Base-by-base conservation (phyloP, 2,797 vertebrate genomes). In the Chiroxiphia lanceolata region DNA sequence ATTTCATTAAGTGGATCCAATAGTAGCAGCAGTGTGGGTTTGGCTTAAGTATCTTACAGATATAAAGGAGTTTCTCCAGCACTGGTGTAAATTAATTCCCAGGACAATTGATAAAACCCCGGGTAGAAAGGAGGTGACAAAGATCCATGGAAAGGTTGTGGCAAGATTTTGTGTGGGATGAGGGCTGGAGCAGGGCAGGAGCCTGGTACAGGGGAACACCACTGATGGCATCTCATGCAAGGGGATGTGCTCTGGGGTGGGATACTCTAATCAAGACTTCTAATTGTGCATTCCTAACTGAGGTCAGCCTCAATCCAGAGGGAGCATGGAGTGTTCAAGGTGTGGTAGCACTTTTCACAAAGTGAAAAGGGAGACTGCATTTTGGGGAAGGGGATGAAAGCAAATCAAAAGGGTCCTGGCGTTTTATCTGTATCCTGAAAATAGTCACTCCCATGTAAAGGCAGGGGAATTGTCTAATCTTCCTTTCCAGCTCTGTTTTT, bases 81-180 rank as follows among this genome's bases (percentile, higher is more conserved):
- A 5, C 1, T 42, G 31, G 26, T 84, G 29, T 38, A 19, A 83
- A 75, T 80, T 13, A 12, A 9, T 38, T 74, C 40, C 23, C 38
- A 26, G 31, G 36, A n/a, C 10, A 9, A 72, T 0, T n/a, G 47
- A 6, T 5, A 87, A 92, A 60, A 60, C 27, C 14, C 34, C 22
- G 12, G n/a, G 16, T 7, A 53, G 38, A 59, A 77, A 36, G 36
- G 6, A 15, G 36, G 22, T 38, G 44, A 78, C 20, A 34, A 70
- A 81, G 14, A 42, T 4, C 11, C 60, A 63, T 0, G 0, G 48
- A 25, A 83, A 83, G 15, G 72, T 68, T 2, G 0, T 26, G 38
- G 23, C 21, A 53, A 68, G 71, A 60, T 61, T 71, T 84, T 22
- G 7, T 8, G 8, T 16, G 27, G 67, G 19, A 63, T n/a, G 51